phyloP scores from a whole-genome alignment of 1,140 invertebrate species.

The Philopotamus ludificatus region DNA sequence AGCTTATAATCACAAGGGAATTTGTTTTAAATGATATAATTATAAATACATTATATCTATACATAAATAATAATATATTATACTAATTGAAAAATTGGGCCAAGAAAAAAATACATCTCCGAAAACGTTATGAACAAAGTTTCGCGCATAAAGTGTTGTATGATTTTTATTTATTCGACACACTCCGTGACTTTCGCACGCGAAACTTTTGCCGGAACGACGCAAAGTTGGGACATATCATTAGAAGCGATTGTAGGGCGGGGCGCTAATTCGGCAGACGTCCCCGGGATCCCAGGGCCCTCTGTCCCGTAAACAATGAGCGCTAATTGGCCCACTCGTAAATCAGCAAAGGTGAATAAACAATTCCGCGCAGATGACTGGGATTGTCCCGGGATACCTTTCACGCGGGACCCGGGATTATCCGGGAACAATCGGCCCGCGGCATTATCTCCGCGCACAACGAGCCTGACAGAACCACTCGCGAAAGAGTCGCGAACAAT shows the following conservation, averaged over 20 bases:
- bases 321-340: constrained; percentile 23
- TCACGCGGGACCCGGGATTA: not conserved
- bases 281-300: not conserved
- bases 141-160: not conserved
- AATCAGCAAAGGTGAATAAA: constrained; percentile 22
- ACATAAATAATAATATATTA: too few species aligned
- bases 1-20: too few species aligned
- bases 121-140: not conserved
- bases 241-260: not conserved
- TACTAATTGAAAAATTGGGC: not conserved
- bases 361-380: constrained; percentile 6
- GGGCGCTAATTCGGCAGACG: not conserved
- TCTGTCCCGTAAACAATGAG: constrained; percentile 1
- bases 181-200: not conserved
- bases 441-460: constrained; percentile 8
- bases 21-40: too few species aligned
- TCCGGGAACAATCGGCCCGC: not conserved
- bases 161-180: not conserved
- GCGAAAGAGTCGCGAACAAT: not conserved
- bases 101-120: not conserved
- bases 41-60: too few species aligned
- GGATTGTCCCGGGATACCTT: not conserved
- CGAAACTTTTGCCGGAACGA: not conserved
- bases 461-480: constrained; percentile 7
- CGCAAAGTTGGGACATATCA: not conserved